Evolutionary conservation across 2,797 vertebrate genomes (phyloP).

Genomic region (Sciurus vulgaris): DNA sequence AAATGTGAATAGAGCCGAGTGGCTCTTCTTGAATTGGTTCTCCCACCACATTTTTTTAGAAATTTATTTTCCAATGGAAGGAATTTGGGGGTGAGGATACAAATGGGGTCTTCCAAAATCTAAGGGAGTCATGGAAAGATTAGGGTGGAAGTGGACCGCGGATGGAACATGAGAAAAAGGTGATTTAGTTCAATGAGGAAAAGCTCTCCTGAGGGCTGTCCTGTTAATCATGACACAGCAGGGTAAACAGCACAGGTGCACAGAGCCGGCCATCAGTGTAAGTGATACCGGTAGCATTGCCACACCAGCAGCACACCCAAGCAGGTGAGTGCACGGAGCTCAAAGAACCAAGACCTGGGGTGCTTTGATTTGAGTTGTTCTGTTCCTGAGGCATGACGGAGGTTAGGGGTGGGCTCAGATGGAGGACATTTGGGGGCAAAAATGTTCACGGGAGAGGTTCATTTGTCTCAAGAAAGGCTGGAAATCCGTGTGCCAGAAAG

Average conservation of each 20-base stretch:
- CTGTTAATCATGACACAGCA: not conserved
- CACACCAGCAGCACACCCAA: not conserved
- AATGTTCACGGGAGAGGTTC: not conserved
- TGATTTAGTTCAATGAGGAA: not conserved
- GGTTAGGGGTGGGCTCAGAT: not conserved
- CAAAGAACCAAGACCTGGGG: not conserved
- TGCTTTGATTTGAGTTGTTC: not conserved
- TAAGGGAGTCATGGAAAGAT: not conserved
- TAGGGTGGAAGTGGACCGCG: not conserved
- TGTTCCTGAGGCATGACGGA: not conserved
- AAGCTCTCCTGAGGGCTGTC: not conserved
- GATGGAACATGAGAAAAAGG: not conserved
- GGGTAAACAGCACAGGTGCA: not conserved
- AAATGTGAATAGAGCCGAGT: slow-evolving; percentile 50
- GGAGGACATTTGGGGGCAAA: not conserved
- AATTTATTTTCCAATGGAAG: slow-evolving; percentile 25
- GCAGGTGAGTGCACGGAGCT: not conserved
- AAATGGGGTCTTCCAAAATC: not conserved
- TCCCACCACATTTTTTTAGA: not conserved
- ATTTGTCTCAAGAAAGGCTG: not conserved
- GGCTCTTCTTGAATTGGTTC: slow-evolving; percentile 27
- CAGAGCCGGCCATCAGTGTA: too few species aligned
- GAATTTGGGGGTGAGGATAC: not conserved
- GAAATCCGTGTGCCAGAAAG: not conserved
- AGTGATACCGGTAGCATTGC: accelerated